Evolutionary conservation across 2,113 vertebrate species (phyloP), one percentile per base, ranked within the genome.

Genomic region (Malurus alboscapulatus): DNA sequence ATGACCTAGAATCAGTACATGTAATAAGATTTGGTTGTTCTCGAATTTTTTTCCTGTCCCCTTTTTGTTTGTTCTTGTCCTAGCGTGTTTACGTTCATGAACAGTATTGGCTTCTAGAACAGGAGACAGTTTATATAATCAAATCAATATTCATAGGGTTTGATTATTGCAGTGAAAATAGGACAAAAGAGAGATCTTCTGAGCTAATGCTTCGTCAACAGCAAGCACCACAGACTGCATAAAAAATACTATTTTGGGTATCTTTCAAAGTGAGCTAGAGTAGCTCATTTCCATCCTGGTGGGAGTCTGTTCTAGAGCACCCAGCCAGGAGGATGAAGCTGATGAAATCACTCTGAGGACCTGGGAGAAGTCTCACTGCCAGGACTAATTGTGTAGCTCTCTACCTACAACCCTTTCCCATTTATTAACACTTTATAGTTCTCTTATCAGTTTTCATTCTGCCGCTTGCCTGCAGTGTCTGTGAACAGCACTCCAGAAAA

Each of bases 321-420:
- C 12, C 34, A 48, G 50, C 17, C 22, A 12, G 44, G 57, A 51
- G 17, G 22, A 20, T 4, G 15, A 32, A 38, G 40, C 72, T 14
- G 6, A 10, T 50, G 57, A n/a, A 57, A 63, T 20, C n/a, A 63
- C 27, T 8, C 17, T 12, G 0, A 29, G 16, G 10, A 63, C 8
- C 34, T 38, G 72, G 44, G 3, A 6, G 2, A 17, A 45, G 9
- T 45, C 36, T 63, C 32, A 2, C 13, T 54, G 25, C 27, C 8
- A 42, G 32, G 21, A 6, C 20, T 3, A 6, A 24, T 6, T 21
- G 79, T 61, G 5, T 34, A 48, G 45, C n/a, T 50, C 18, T 48
- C 7, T 53, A 8, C 14, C 15, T 25, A 45, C 30, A 80, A 2
- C 10, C 0, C 0, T 42, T 36, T 48, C 10, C 61, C 21, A 2